These are phyloP conservation scores for Zophobas morio DNA, from an alignment of 1,140 invertebrate species.

Conservation along the genomic window DNA sequence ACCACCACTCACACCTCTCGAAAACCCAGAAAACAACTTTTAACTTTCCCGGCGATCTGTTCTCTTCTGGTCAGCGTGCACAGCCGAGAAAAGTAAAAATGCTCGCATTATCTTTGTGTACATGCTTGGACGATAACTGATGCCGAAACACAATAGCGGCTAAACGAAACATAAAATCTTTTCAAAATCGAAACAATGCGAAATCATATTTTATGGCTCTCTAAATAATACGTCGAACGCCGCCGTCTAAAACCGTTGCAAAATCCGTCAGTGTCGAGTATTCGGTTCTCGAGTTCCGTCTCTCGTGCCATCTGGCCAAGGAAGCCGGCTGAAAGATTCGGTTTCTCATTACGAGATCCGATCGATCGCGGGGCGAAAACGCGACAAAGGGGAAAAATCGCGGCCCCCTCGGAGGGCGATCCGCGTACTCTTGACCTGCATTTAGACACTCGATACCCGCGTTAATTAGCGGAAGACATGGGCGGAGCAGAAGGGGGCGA, in stretches of 20 bases:
- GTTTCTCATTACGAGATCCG: too few relatives aligned
- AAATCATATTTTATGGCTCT: constrained; percentile 39
- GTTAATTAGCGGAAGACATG: too few relatives aligned
- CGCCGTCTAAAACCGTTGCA: not conserved
- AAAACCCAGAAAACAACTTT: not conserved
- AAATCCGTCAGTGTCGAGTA: not conserved
- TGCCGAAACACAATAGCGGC: constrained; percentile 37
- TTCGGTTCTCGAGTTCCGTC: too few relatives aligned
- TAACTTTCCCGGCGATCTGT: constrained; percentile 10
- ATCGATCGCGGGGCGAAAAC: too few relatives aligned
- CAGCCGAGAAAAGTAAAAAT: constrained; percentile 24
- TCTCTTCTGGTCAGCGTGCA: constrained; percentile 5
- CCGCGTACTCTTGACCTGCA: too few relatives aligned
- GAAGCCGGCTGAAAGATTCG: too few relatives aligned
- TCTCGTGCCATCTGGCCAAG: too few relatives aligned
- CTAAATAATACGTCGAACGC: constrained; percentile 25
- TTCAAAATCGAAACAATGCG: constrained; percentile 37
- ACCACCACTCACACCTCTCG: constrained; percentile 7
- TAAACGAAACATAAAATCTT: constrained; percentile 42
- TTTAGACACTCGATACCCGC: too few relatives aligned
- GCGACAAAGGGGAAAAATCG: too few relatives aligned
- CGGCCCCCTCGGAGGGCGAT: too few relatives aligned
- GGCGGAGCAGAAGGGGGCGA: too few relatives aligned
- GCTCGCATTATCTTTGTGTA: constrained; percentile 27
- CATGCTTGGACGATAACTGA: constrained; percentile 38